phyloP scores from a whole-genome alignment of 2,888 invertebrate species.

The Zaprionus lineosus region DNA sequence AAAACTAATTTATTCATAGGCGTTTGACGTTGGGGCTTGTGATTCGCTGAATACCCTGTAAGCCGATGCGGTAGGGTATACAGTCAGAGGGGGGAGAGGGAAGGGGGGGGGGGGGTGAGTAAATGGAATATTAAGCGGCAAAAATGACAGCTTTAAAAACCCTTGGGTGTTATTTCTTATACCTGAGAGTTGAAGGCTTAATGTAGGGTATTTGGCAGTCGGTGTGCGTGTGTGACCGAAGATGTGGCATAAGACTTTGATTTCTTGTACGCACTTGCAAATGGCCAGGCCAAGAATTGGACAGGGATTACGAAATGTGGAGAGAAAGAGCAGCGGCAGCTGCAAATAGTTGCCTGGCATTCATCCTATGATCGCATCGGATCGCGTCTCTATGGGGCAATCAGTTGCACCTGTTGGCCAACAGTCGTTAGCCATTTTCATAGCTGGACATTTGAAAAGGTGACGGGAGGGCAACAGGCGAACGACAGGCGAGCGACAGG shows the following conservation, averaged over 20 bases:
- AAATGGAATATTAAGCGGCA: no score
- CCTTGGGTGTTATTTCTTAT: no score
- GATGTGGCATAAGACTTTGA: background rate
- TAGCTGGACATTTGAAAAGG: conserved; percentile 53
- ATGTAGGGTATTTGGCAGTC: conserved; percentile 8
- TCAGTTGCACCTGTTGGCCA: conserved; percentile 56
- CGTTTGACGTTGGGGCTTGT: conserved; percentile 24
- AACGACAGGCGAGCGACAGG: no score
- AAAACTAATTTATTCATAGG: conserved; percentile 64
- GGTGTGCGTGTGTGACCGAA: background rate
- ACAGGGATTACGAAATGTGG: conserved; percentile 28
- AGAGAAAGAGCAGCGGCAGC: conserved; percentile 20
- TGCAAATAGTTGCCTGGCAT: conserved; percentile 28
- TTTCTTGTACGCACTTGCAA: conserved; percentile 26
- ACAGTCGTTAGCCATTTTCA: conserved; percentile 47
- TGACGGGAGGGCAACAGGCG: conserved; percentile 1
- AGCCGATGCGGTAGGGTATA: background rate
- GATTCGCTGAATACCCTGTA: conserved; percentile 16
- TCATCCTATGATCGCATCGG: conserved; percentile 32
- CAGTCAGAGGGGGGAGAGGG: no score
- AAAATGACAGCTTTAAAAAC: no score
- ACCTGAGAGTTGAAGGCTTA: no score
- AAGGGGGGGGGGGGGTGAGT: no score
- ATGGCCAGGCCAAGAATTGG: conserved; percentile 14
- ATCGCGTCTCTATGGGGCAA: conserved; percentile 17